phyloP scores from a whole-genome alignment of 2,888 invertebrate genomes.

The Mimas tiliae region DNA sequence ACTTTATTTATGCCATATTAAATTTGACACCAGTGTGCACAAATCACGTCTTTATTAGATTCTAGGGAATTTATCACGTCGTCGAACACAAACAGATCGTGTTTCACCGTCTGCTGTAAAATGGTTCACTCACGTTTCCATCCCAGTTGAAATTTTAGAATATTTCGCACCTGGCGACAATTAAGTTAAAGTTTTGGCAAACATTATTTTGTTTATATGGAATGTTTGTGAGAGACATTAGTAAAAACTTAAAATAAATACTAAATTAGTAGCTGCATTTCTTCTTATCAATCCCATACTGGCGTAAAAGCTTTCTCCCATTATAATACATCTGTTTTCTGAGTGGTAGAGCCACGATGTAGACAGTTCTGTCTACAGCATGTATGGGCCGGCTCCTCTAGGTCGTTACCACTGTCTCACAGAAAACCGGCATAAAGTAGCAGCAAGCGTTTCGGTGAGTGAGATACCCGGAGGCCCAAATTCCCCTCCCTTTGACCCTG shows the following conservation, averaged over 20 bases:
- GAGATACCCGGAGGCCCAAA: no score
- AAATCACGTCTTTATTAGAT: conserved; percentile 62
- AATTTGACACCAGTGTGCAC: conserved; percentile 49
- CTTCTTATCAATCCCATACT: no score
- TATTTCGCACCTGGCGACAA: conserved; percentile 9
- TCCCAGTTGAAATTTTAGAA: conserved; percentile 28
- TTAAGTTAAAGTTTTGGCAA: conserved; percentile 14
- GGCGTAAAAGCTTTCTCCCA: conserved; percentile 31
- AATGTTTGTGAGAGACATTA: not conserved
- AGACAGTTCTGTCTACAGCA: no score
- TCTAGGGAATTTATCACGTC: conserved; percentile 57
- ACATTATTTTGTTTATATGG: not conserved
- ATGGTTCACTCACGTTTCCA: conserved; percentile 44
- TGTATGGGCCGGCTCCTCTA: no score
- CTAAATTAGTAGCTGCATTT: not conserved
- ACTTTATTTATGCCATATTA: conserved; percentile 46
- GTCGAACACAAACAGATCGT: conserved; percentile 50
- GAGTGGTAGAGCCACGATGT: no score
- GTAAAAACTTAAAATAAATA: not conserved
- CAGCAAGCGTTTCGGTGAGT: no score
- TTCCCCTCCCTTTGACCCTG: no score
- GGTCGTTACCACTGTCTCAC: no score
- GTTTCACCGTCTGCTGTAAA: conserved; percentile 42
- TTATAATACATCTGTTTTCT: no score
- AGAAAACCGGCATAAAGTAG: no score